phyloP scores from a whole-genome alignment of 2,113 vertebrate species.

The Antennarius striatus region DNA sequence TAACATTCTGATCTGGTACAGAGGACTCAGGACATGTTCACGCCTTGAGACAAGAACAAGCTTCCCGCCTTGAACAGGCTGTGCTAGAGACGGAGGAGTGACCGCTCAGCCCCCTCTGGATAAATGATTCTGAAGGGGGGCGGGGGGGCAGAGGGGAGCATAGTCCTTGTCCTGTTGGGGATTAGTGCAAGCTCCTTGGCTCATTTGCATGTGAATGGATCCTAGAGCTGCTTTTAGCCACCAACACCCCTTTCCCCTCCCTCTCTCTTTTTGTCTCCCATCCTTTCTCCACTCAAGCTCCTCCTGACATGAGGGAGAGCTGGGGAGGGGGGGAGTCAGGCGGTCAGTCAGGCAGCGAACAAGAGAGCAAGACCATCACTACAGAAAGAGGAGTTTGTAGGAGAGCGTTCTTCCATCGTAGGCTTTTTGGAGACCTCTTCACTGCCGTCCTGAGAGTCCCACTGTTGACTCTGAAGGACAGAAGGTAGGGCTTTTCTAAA shows the following conservation, averaged over 20 bases:
- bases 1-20: too few species aligned
- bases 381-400: slow-evolving; percentile 1
- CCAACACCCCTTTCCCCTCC: slow-evolving; percentile 53
- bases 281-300: slow-evolving; percentile 29
- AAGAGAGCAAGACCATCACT: slow-evolving; percentile 2
- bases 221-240: slow-evolving; percentile 69
- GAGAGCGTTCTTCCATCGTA: neutral
- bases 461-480: slow-evolving; percentile 62
- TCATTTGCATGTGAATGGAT: slow-evolving; percentile 83
- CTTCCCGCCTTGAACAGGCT: too few species aligned
- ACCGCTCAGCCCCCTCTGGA: slow-evolving; percentile 38
- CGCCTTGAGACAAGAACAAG: too few species aligned
- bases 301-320: slow-evolving; percentile 47
- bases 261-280: slow-evolving; percentile 27
- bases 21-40: too few species aligned
- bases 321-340: slow-evolving; percentile 41
- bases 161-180: slow-evolving; percentile 62
- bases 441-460: neutral
- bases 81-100: neutral
- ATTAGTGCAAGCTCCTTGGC: slow-evolving; percentile 78
- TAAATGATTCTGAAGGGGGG: slow-evolving; percentile 49
- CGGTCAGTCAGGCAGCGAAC: slow-evolving; percentile 42
- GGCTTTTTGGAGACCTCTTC: neutral
- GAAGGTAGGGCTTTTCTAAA: slow-evolving; percentile 73
- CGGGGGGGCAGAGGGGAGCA: slow-evolving; percentile 18